Conservation (phyloP, 2,888 invertebrate genomes). For the Ceriagrion tenellum region DNA sequence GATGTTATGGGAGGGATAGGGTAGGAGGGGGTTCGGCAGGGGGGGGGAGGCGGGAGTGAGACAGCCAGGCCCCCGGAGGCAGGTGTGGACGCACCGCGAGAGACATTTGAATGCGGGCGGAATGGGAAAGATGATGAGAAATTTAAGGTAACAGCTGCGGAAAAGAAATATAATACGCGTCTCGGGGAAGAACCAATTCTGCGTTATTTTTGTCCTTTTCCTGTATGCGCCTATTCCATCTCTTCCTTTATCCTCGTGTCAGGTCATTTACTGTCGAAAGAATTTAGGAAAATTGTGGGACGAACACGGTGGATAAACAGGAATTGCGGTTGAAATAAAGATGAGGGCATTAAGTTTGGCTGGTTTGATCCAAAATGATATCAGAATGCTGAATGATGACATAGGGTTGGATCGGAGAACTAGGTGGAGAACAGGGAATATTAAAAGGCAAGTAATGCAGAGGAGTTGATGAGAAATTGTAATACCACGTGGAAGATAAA, state of each 20-base stretch:
- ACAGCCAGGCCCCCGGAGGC: no score
- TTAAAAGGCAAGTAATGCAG: no score
- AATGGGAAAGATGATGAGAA: conserved; percentile 15
- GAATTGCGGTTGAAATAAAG: background rate
- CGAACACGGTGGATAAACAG: background rate
- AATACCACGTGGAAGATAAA: no score
- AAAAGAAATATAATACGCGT: conserved; percentile 2
- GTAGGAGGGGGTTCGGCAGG: background rate
- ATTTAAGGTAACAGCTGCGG: conserved; percentile 40
- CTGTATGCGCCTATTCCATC: background rate
- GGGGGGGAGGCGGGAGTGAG: background rate
- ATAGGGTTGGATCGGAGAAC: no score
- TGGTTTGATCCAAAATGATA: no score
- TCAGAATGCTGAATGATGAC: no score
- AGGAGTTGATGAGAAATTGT: no score
- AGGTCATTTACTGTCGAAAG: background rate
- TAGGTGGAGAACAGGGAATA: no score
- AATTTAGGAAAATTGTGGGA: background rate
- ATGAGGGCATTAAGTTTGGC: background rate
- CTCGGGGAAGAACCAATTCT: background rate
- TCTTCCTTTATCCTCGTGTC: background rate
- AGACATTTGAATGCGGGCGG: conserved; percentile 8
- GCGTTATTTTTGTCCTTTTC: background rate
- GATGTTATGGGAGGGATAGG: background rate
- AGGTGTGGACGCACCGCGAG: background rate